These are phyloP conservation scores for Anthonomus grandis DNA, from an alignment of 1,140 invertebrate genomes.

Conservation along the genomic window DNA sequence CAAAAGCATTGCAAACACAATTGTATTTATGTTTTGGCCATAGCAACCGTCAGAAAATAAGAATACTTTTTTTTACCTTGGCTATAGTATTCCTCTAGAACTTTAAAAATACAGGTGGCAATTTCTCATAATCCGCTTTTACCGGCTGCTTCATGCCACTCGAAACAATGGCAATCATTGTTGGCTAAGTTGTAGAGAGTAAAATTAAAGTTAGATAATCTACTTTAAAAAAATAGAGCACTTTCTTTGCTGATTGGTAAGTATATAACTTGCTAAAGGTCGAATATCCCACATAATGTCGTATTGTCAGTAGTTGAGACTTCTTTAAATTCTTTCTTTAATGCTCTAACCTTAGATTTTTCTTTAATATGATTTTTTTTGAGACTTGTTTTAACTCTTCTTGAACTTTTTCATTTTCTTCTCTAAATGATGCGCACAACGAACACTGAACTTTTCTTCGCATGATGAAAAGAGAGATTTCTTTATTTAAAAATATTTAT, in stretches of 20 bases:
- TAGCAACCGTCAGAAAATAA: slow-evolving; percentile 1
- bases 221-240: not conserved
- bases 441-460: not conserved
- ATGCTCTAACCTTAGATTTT: no score
- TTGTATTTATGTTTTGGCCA: slow-evolving; percentile 3
- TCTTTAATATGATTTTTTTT: not conserved
- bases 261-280: no score
- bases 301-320: no score
- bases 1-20: not conserved
- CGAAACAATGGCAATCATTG: not conserved
- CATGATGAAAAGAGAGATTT: not conserved
- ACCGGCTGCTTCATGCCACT: not conserved
- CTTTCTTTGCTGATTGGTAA: no score
- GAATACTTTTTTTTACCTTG: not conserved
- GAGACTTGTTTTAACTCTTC: not conserved
- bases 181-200: no score
- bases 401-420: no score
- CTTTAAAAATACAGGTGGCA: not conserved
- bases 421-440: no score
- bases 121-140: not conserved
- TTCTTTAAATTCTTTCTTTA: no score
- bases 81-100: not conserved
- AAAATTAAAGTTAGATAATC: no score
- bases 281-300: not conserved
- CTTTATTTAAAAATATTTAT: not conserved